These are phyloP conservation scores for Drosophila murphyi DNA, from an alignment of 1,140 invertebrate species.

Conservation along the genomic window DNA sequence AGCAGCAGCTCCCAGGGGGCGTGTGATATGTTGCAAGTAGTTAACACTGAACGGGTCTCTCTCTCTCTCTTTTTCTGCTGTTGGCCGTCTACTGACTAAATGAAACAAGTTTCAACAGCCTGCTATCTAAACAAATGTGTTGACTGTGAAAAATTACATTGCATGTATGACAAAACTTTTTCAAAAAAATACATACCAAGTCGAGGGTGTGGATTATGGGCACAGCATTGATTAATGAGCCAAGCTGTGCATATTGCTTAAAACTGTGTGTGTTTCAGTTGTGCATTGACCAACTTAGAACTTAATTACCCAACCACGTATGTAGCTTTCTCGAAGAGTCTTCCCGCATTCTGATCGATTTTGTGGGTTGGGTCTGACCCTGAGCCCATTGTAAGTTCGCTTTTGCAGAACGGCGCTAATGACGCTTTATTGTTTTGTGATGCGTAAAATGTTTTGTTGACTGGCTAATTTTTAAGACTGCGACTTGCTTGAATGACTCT, in stretches of 20 bases:
- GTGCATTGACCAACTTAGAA: constrained; percentile 73
- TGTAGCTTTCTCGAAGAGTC: constrained; percentile 24
- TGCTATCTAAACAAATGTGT: constrained; percentile 50
- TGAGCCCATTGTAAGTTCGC: constrained; percentile 25
- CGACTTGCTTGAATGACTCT: constrained; percentile 69
- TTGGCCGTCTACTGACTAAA: constrained; percentile 21
- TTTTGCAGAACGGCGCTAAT: constrained; percentile 55
- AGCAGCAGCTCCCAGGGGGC: neutral
- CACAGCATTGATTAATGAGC: constrained; percentile 68
- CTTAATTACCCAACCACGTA: constrained; percentile 69
- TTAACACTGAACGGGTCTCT: constrained; percentile 10
- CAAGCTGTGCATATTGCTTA: constrained; percentile 3
- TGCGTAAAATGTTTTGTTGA: constrained; percentile 66
- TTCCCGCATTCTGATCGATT: constrained; percentile 75
- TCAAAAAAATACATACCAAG: constrained; percentile 43
- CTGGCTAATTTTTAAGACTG: constrained; percentile 42
- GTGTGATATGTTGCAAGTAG: neutral
- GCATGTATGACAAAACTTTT: constrained; percentile 74
- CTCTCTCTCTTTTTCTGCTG: neutral
- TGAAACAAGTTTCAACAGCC: constrained; percentile 37
- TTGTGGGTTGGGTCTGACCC: constrained; percentile 49
- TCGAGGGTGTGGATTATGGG: constrained; percentile 29
- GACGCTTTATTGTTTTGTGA: constrained; percentile 75
- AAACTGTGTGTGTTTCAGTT: constrained; percentile 1
- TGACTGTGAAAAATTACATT: constrained; percentile 71